Conservation (phyloP, 2,888 invertebrate genomes). For the Sesamia inferens region DNA sequence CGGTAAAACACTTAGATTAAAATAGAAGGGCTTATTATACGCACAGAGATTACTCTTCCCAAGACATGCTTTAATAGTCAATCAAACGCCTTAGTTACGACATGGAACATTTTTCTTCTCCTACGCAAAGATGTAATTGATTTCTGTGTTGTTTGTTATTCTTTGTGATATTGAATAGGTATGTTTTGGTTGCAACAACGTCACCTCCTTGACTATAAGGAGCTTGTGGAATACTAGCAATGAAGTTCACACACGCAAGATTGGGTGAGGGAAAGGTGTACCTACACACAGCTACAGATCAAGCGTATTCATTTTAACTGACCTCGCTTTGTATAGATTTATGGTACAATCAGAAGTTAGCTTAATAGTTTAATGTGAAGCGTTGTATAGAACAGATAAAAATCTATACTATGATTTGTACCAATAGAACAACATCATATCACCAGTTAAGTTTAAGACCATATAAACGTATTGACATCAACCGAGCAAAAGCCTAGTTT, state of each 20-base stretch:
- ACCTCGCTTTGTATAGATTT: no score
- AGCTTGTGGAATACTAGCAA: no score
- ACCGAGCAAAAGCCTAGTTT: neutral
- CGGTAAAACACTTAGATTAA: slow-evolving; percentile 86
- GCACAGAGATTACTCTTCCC: slow-evolving; percentile 71
- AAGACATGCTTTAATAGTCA: slow-evolving; percentile 69
- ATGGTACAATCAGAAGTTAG: no score
- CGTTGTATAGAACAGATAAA: no score
- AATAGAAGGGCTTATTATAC: slow-evolving; percentile 80
- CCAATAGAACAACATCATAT: no score
- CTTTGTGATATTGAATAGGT: slow-evolving; percentile 2
- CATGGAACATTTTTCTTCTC: slow-evolving; percentile 49
- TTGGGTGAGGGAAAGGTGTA: neutral
- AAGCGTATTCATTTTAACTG: no score
- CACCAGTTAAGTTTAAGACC: no score
- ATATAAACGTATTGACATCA: no score
- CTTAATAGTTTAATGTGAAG: no score
- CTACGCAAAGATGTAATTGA: slow-evolving; percentile 39
- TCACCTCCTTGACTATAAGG: no score
- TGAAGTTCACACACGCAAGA: neutral
- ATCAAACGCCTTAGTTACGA: slow-evolving; percentile 66
- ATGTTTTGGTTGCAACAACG: neutral
- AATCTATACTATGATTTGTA: no score
- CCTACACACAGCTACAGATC: no score
- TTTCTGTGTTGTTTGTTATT: slow-evolving; percentile 29